Evolutionary conservation across 2,888 invertebrate genomes (phyloP).

Genomic region (Myopa tessellatipennis): DNA sequence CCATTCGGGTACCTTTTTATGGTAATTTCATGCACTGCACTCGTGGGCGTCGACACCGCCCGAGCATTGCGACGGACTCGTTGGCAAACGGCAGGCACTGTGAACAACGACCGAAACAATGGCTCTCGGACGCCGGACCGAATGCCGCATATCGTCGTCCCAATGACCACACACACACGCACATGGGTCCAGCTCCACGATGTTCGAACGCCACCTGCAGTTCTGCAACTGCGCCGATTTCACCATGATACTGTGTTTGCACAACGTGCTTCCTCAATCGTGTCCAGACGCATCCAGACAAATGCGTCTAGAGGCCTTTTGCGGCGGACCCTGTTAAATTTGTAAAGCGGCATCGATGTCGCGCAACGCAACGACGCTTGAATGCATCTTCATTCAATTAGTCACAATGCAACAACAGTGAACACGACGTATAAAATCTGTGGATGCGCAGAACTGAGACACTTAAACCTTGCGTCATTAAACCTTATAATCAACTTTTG

Average conservation of each 20-base stretch:
- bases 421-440: not conserved
- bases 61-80: not conserved
- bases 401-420: not conserved
- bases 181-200: not conserved
- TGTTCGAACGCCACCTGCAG: not conserved
- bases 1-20: not conserved
- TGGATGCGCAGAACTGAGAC: too few relatives aligned
- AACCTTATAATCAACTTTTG: too few relatives aligned
- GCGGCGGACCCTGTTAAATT: not conserved
- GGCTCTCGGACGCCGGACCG: not conserved
- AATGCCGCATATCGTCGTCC: conserved; percentile 2
- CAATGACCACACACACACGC: not conserved
- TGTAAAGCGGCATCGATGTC: not conserved
- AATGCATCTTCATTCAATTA: not conserved
- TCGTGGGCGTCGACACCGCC: conserved; percentile 14
- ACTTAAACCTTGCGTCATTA: too few relatives aligned
- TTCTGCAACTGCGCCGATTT: not conserved
- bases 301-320: not conserved
- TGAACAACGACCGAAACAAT: not conserved
- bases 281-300: not conserved
- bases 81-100: not conserved
- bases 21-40: conserved; percentile 4
- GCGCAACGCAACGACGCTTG: not conserved
- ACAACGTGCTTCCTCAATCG: too few relatives aligned
- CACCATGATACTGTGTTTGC: too few relatives aligned